Evolutionary conservation across 2,113 vertebrate species (phyloP), one percentile per base, ranked within the genome.

Genomic region (Caranx ignobilis): DNA sequence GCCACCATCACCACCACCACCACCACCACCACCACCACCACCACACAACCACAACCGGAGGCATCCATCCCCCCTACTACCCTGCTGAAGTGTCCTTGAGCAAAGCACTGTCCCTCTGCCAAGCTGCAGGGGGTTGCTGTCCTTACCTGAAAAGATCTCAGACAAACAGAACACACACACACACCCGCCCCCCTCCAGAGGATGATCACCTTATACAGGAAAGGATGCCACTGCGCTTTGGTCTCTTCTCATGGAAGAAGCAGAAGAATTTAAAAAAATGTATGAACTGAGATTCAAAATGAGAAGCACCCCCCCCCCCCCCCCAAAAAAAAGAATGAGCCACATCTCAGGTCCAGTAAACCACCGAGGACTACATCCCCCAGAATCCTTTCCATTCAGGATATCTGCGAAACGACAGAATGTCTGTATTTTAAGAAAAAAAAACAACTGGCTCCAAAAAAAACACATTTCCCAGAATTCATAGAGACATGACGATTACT

Each of bases 341-440:
- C 8, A 43, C 52, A 3, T 41, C 57, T 64, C 21, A 41, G 47
- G 15, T 63, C 21, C 43, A 61, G n/a, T 19, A 13, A 63, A 61
- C 11, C 32, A 6, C 13, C 43, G 15, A 59, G 6, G 60, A 83
- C 70, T 73, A 32, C 75, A 73, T 47, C 15, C 48, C 82, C 75
- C 78, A 86, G 65, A 62, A 81, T 84, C 32, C 72, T 9, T 15
- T 81, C 48, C 37, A 0, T 21, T 63, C 37, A 69, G 57, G 34
- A 45, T 19, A 0, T 34, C 34, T 0, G 35, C n/a, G 52, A 1
- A 32, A 75, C 66, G 73, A 84, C 88, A 82, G 48, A 61, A 80
- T 63, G 73, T 86, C 65, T 88, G 81, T 82, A 77, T 18, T 75
- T 86, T 75, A 32, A n/a, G 13, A 60, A 59, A 65, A n/a, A 65